Base-by-base conservation (phyloP, 2,797 vertebrate genomes). In the Periophthalmus magnuspinnatus region DNA sequence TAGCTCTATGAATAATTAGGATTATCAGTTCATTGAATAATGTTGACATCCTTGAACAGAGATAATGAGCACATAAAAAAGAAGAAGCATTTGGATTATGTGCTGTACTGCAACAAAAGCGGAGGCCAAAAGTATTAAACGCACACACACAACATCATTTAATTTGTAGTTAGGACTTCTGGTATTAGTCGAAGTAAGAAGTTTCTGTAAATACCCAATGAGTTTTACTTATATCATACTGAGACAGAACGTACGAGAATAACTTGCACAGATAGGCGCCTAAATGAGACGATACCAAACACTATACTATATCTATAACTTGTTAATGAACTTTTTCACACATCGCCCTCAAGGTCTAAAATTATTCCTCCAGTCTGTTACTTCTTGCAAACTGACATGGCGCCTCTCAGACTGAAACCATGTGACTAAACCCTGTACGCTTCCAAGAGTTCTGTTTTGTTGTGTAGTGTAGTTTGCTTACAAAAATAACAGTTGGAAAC, bases 401-500 rank as follows among this genome's bases (percentile, higher is more conserved):
- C 16, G 6, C 56, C 33, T 34, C 19, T 61, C 59, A 38, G 9
- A 21, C 36, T 21, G 19, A 60, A 33, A n/a, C 59, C 34, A 22
- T 16, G 58, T 60, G 13, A 24, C 21, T 16, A 13, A 48, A 64
- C 41, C 38, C 6, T 21, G 3, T 14, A 41, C 13, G 1, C 10
- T 62, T 21, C n/a, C 34, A 7, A 45, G 21, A 62, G 36, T 45
- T 11, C 10, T 14, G 32, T 41, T 22, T 6, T 13, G 19, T 38
- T 61, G 34, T 36, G 10, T 38, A 61, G 61, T 16, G 21, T 24
- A 22, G 21, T 24, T 45, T 63, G 61, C 36, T 47, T 63, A 45
- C 41, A 19, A 50, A 33, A 33, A 33, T 36, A 60, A 52, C 63
- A 50, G 63, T 13, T 52, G 63, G 45, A 65, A 65, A 33, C 45